Evolutionary conservation across 2,797 vertebrate species (phyloP).

Genomic region (Clarias platycephalus): DNA sequence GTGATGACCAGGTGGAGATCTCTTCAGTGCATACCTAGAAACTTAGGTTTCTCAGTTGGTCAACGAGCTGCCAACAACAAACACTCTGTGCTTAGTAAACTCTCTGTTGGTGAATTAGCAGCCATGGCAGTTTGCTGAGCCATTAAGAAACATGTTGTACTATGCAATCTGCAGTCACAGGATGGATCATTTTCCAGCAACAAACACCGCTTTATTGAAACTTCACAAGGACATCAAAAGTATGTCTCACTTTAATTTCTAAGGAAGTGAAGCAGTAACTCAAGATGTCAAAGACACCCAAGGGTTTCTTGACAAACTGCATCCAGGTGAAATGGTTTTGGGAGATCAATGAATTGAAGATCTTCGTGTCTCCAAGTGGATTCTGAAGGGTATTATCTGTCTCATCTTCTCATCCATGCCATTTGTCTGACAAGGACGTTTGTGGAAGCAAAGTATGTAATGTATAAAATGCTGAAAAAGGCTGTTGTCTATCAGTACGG

Average conservation of each 20-base stretch:
- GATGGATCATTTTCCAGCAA: background rate
- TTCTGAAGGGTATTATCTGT: background rate
- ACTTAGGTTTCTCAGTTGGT: background rate
- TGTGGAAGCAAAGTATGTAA: background rate
- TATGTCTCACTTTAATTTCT: background rate
- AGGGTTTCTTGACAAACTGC: background rate
- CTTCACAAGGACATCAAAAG: background rate
- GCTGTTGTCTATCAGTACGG: background rate
- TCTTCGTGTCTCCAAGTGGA: background rate
- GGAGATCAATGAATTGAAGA: background rate
- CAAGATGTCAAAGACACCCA: background rate
- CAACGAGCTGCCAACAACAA: too few species aligned
- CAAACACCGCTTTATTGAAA: background rate
- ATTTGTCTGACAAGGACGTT: background rate
- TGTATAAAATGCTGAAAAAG: background rate
- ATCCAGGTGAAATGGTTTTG: constrained; percentile 5
- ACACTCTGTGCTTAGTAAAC: background rate
- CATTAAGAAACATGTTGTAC: background rate
- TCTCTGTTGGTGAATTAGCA: background rate
- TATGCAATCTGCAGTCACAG: background rate
- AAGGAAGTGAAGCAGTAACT: background rate
- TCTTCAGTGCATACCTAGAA: background rate
- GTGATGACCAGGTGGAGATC: too few species aligned
- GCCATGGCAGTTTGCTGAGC: background rate
- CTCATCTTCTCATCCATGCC: background rate